phyloP scores from a whole-genome alignment of 2,113 vertebrate genomes.

The Sylvietta virens region DNA sequence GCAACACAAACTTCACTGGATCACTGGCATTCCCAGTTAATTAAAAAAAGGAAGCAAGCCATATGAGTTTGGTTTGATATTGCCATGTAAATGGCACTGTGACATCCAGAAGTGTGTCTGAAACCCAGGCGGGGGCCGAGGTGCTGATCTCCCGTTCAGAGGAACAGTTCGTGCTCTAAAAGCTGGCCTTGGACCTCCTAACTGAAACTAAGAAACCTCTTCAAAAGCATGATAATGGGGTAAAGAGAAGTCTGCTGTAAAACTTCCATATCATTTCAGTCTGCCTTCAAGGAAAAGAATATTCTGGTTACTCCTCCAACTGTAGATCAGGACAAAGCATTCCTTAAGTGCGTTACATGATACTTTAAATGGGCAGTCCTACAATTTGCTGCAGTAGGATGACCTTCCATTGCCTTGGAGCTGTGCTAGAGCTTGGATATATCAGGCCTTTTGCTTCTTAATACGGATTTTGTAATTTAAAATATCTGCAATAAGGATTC shows the following conservation, averaged over 20 bases:
- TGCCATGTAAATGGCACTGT: conserved; percentile 45
- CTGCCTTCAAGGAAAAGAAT: conserved; percentile 9
- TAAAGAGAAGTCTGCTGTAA: conserved; percentile 1
- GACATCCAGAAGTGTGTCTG: conserved; percentile 18
- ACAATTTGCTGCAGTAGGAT: neutral
- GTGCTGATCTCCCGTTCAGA: neutral
- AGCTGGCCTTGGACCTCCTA: neutral
- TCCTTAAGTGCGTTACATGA: neutral
- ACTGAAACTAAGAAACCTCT: neutral
- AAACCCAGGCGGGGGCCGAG: neutral
- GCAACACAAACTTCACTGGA: conserved; percentile 64
- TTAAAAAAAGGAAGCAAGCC: conserved; percentile 65
- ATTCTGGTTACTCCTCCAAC: neutral
- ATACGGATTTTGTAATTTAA: neutral
- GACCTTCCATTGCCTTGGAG: neutral
- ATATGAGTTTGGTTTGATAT: conserved; percentile 54
- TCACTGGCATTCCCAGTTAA: conserved; percentile 68
- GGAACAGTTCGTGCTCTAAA: neutral
- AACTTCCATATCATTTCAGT: neutral
- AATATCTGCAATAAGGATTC: neutral
- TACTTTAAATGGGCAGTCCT: neutral
- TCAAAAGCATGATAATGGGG: neutral
- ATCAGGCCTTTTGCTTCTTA: neutral
- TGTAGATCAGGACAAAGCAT: neutral
- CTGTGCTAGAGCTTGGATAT: neutral